Percentiles rank a stretch among this genome's conserved stretches.
These are phyloP conservation scores for Lacerta agilis DNA, from an alignment of 2,797 vertebrate genomes.

Conservation along the genomic window DNA sequence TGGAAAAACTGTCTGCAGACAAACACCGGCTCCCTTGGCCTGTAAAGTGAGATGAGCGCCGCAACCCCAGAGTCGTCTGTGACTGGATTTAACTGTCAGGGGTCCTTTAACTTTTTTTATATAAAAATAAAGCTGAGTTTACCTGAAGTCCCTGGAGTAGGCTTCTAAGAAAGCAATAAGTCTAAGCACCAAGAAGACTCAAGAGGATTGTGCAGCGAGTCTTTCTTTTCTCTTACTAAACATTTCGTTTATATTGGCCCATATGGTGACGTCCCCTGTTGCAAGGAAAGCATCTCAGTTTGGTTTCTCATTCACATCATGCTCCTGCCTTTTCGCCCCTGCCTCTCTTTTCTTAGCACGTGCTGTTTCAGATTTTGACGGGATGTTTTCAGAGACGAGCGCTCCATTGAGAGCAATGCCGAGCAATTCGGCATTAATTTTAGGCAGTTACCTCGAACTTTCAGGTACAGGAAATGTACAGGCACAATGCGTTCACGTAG, in stretches of 20 bases:
- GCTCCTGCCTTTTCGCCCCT: neutral
- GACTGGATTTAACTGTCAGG: no score
- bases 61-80: no score
- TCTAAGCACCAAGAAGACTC: no score
- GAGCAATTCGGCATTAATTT: neutral
- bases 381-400: rapidly evolving
- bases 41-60: no score
- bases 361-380: neutral
- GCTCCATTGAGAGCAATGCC: neutral
- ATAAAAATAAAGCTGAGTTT: no score
- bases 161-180: no score
- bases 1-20: no score
- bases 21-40: no score
- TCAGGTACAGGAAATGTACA: neutral
- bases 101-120: no score
- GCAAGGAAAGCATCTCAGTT: neutral
- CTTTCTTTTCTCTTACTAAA: conserved; percentile 37
- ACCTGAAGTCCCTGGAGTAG: no score
- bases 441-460: neutral
- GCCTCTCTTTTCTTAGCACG: neutral
- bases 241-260: conserved; percentile 9
- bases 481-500: neutral
- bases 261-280: neutral
- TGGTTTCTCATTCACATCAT: neutral
- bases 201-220: neutral